These are phyloP conservation scores for Chloroceryle amazona DNA, from an alignment of 2,797 vertebrate species.

Conservation along the genomic window DNA sequence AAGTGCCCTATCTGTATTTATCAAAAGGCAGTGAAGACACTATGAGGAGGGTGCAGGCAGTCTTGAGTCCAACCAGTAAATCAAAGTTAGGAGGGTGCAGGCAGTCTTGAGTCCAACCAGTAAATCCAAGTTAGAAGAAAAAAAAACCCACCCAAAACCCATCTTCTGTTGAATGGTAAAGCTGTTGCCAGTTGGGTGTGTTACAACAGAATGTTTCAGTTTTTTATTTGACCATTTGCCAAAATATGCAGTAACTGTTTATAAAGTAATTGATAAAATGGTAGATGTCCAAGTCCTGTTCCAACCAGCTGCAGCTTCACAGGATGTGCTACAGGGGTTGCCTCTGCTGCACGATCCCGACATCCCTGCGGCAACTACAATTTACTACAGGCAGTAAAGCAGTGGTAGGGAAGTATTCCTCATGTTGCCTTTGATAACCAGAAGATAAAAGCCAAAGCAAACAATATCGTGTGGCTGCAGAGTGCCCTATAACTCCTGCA, in stretches of 20 bases:
- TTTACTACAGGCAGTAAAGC: not conserved
- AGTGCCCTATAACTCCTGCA: not conserved
- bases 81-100: not conserved
- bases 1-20: not conserved
- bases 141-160: too few species aligned
- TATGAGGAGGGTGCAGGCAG: not conserved
- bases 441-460: not conserved
- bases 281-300: not conserved
- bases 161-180: not conserved
- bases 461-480: not conserved
- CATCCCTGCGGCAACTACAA: not conserved
- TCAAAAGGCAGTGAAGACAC: not conserved
- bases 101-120: not conserved
- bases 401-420: not conserved
- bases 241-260: not conserved
- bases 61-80: not conserved
- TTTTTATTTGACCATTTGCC: not conserved
- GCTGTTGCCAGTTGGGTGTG: not conserved
- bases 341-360: not conserved
- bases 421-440: not conserved
- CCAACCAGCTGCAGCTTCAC: not conserved
- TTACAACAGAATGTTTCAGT: not conserved
- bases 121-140: not conserved
- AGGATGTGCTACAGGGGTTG: rapidly evolving
- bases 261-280: not conserved